Evolutionary conservation across 2,797 vertebrate species (phyloP), one percentile per base, ranked within the genome.

Genomic region (Channallabes apus): DNA sequence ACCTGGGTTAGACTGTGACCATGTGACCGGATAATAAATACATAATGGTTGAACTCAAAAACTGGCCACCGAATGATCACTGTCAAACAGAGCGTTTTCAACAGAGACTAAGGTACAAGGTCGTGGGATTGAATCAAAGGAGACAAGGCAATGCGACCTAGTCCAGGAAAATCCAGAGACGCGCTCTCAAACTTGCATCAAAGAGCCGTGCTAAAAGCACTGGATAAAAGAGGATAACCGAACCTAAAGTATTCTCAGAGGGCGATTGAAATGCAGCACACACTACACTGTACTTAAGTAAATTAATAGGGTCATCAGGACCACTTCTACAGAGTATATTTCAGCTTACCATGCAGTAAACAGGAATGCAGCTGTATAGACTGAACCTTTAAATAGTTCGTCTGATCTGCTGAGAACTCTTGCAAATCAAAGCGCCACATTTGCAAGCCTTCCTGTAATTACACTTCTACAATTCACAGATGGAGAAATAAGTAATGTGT

Each of bases 381-480:
- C 78, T 51, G 51, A 64, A 82, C 59, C 69, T 51, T 82, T 77
- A 87, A 85, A 80, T 86, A 75, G 77, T 88, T 84, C 82, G 58
- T 84, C 76, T 73, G 77, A 73, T 83, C 77, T 89, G 89, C 75
- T 72, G 68, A 88, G 87, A 93, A 92, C 46, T 75, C 88, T 94
- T 94, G 94, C 93, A 95, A 94, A 95, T 93, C 29, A 84, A 65
- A 82, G 8, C 75, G 62, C 29, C 32, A 88, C 88, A 93, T 92
- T 90, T 92, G 92, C 92, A 93, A 92, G 91, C 88, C 87, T 88
- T 90, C 91, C 89, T 89, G 91, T 89, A 89, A 89, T 88, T 85
- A 91, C 27, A 62, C 65, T 88, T 69, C 82, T 65, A 81, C 72
- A 12, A 51, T 76, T 82, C 85, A 87, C 82, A 88, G 75, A 90